Evolutionary conservation across 2,888 invertebrate genomes (phyloP), one percentile per base, ranked within the genome.

Genomic region (Bursaphelenchus okinawaensis): DNA sequence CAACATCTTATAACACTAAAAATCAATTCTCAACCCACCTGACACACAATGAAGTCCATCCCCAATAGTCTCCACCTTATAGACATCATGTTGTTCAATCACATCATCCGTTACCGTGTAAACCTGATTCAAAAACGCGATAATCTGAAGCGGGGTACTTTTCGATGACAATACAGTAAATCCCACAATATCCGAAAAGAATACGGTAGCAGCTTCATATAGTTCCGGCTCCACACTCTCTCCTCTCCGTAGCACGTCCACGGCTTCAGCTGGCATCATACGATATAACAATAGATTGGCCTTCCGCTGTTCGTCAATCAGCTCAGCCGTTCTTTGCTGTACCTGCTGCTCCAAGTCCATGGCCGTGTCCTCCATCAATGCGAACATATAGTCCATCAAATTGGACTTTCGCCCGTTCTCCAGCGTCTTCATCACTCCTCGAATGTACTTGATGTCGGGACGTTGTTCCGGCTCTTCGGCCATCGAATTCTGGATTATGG

Each of bases 31-130:
- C n/a, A n/a, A n/a, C n/a, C n/a, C n/a, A n/a, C n/a, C n/a, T 26
- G 77, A 77, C 3, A 79, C 78, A 28, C 73, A 74, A 7, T 78
- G 69, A 55, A 78, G 75, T 7, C 77, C 78, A 57, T 78, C 78
- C 3, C 77, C 78, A 26, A 79, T 79, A 7, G 78, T 79, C 61
- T 78, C 77, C 6, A 79, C 78, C 69, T 80, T 80, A 69, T 80
- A 80, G 23, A 72, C 75, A 62, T 80, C 79, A 63, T 76, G 74
- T 26, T 70, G 69, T 19, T 76, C 79, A 55, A 80, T 80, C 40
- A 79, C 72, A 16, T 69, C 73, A 67, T 80, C 80, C 62, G 77
- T 74, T 2, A 73, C 68, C 2, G 79, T 75, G 72, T 80, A 80
- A 26, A 80, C 69, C 56, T 79, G 76, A 66, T 80, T 80, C 65